Conservation (phyloP, 2,797 vertebrate genomes). For the Lithobates pipiens region DNA sequence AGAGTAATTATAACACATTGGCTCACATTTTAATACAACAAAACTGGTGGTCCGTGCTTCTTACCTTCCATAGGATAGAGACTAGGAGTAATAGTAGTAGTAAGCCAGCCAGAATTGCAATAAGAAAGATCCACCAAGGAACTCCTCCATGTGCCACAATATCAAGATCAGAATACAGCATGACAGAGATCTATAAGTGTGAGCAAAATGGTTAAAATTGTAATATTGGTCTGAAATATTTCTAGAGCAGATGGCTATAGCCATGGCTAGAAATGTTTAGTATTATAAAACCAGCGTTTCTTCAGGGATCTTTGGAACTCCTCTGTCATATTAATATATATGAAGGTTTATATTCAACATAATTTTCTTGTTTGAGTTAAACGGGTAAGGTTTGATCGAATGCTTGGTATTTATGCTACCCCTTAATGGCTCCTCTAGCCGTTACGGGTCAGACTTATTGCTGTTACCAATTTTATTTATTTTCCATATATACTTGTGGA, state of each 20-base stretch:
- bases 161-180: constrained; percentile 86
- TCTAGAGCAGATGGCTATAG: too few relatives aligned
- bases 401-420: too few relatives aligned
- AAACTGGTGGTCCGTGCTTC: constrained; percentile 1
- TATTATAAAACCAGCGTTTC: neutral
- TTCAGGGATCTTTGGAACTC: neutral
- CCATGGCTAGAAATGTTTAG: neutral
- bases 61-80: constrained; percentile 90
- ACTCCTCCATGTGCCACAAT: constrained; percentile 78
- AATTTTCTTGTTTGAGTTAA: too few relatives aligned
- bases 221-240: neutral
- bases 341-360: too few relatives aligned
- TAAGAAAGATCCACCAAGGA: constrained; percentile 92
- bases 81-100: constrained; percentile 85
- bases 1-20: neutral
- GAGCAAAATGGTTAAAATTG: neutral
- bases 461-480: too few relatives aligned
- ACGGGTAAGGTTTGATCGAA: too few relatives aligned
- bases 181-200: constrained; percentile 80
- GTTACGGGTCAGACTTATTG: too few relatives aligned
- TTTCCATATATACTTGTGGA: too few relatives aligned
- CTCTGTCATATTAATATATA: too few relatives aligned
- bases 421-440: too few relatives aligned
- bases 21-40: neutral
- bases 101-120: constrained; percentile 85